Base-by-base conservation (phyloP, 2,888 invertebrate genomes). In the Bombylius major region DNA sequence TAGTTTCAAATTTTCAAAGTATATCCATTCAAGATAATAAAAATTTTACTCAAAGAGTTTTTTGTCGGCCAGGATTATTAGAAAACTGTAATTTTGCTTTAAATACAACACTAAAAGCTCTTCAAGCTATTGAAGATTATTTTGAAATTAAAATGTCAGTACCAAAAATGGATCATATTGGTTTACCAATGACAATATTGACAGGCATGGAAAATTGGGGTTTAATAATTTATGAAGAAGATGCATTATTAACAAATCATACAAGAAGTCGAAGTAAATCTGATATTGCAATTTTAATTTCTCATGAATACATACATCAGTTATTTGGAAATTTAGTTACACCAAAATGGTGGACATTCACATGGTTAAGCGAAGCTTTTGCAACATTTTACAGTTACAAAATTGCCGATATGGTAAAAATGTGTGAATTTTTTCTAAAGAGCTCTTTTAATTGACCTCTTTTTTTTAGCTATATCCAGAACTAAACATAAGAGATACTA, bases 121-220 rank as follows among this genome's bases (percentile, higher is more conserved):
- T 93, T 3, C 76, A 78, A 33, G 82, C 80, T 61, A 79, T 86
- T 51, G 85, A 85, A 58, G 76, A 81, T 0, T 87, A 84, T 62
- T 89, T 90, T 65, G 78, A 80, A 58, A 82, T 88, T 33, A 74
- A 81, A 23, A 93, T 87, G 64, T 83, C 86, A 0, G 66, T 92
- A 31, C 82, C 86, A 0, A 92, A 93, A 73, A 80, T 89, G 64
- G 93, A 95, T 69, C 88, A 93, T 85, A 86, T 87, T 4, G 89
- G 89, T 0, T 81, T 94, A 11, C 89, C 91, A 0, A 87, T 91
- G 64, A 92, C 92, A 66, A 78, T 82, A 34, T 84, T 87, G 59
- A 87, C 87, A 31, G 93, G 91, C 45, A 94, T 94, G 92, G 93
- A 95, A 69, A 95, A 94, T 69, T 94, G 94, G 93, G 94, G 94